Evolutionary conservation across 2,797 vertebrate species (phyloP).

Genomic region (Masticophis lateralis): DNA sequence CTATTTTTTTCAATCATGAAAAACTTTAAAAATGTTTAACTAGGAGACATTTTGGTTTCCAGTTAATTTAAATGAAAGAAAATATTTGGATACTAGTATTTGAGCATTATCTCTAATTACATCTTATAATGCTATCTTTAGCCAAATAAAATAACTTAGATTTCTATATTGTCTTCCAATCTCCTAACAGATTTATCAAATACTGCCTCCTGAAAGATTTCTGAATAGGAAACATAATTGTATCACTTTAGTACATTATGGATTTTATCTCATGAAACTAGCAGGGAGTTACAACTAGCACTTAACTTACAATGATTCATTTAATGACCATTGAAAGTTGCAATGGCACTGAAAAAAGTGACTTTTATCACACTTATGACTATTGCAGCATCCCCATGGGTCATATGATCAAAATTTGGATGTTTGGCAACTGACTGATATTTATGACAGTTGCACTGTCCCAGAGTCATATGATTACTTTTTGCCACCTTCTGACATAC

Average conservation of each 20-base stretch:
- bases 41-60: conserved; percentile 34
- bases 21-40: conserved; percentile 45
- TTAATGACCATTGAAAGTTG: background rate
- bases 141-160: conserved; percentile 25
- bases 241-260: background rate
- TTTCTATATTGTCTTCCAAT: background rate
- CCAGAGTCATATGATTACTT: background rate
- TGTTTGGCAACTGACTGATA: background rate
- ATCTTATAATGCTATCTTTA: background rate
- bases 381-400: background rate
- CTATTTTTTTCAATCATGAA: conserved; percentile 43
- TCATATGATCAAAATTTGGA: background rate
- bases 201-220: background rate
- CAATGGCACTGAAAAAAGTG: background rate
- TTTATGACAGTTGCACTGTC: background rate
- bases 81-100: conserved; percentile 27
- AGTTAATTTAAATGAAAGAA: conserved; percentile 40
- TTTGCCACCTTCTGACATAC: background rate
- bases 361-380: background rate
- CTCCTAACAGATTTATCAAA: background rate
- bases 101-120: conserved; percentile 4
- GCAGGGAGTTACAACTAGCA: background rate
- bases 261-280: conserved; percentile 1
- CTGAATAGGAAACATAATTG: background rate
- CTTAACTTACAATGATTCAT: background rate